Conservation (phyloP, 2,113 vertebrate species). For the Pleuronectes platessa region DNA sequence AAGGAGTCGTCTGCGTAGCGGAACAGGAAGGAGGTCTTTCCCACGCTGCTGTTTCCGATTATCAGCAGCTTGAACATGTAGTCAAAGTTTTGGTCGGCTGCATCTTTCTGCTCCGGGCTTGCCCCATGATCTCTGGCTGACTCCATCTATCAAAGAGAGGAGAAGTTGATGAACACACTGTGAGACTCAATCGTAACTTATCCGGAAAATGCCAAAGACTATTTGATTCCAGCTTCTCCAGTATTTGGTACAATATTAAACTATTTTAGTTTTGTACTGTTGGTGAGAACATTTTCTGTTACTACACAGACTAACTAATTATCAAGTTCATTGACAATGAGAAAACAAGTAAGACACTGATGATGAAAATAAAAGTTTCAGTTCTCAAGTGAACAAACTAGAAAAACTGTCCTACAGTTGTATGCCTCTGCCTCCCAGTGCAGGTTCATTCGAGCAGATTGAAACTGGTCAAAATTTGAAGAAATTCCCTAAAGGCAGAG, state of each 20-base stretch:
- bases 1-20: slow-evolving; percentile 92
- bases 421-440: too few relatives aligned
- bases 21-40: slow-evolving; percentile 93
- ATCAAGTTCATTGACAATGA: background rate
- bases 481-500: too few relatives aligned
- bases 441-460: too few relatives aligned
- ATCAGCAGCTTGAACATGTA: slow-evolving; percentile 94
- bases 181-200: background rate
- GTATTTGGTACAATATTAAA: background rate
- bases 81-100: slow-evolving; percentile 92
- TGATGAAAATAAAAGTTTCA: too few relatives aligned
- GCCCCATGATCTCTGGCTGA: slow-evolving; percentile 78
- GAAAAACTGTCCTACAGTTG: too few relatives aligned
- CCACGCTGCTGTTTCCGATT: slow-evolving; percentile 92
- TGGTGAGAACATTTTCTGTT: background rate
- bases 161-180: background rate
- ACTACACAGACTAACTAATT: background rate
- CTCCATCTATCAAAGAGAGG: slow-evolving; percentile 81
- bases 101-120: slow-evolving; percentile 81
- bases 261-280: background rate
- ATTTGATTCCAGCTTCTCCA: background rate
- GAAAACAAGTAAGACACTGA: too few relatives aligned
- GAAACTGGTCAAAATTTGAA: too few relatives aligned
- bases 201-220: background rate
- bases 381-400: too few relatives aligned